Evolutionary conservation across 1,140 invertebrate species (phyloP), one percentile per base, ranked within the genome.

Genomic region (Plectrocnemia conspersa): DNA sequence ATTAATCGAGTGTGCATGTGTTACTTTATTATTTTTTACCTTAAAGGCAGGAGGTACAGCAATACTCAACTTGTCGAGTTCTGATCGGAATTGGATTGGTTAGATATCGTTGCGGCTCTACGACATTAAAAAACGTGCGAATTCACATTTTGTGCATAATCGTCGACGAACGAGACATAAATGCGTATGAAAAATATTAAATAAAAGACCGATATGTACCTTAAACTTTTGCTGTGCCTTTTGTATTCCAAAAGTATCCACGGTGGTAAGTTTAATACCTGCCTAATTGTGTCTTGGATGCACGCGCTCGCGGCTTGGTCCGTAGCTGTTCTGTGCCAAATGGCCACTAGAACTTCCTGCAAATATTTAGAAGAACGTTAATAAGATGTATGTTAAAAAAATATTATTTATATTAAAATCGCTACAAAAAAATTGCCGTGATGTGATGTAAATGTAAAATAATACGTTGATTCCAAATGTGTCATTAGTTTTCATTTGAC

Each of bases 221-320:
- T 48, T 44, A 90, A 76, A 70, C 85, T 87, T 66, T 90, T 85
- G 73, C 82, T 89, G 65, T 96, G 92, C 66, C 84, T 89, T 81
- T 98, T 98, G 79, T 98, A 99, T 76, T 98, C 95, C 79, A 99
- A 86, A 64, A 90, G 83, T 55, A 91, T 88, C 74, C 88, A 89
- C 38, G 85, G 77, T 56, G 95, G 94, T 69, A 98, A 83, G 78
- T 98, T 93, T 62, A 98, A 80, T 63, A 98, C 87, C 68, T 94
- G 81, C 68, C 90, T 87, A 60, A 99, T 74, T 24, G 92, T 95
- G 75, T 99, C 96, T 64, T 94, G 81, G 64, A 99, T 97, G 64
- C 92, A 80, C 54, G 83, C 84, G 62, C 89, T 97, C 49, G 89
- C 91, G 52, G 79, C 80, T 66, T 84, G 79, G 79, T 98, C 93